Conservation (phyloP, 2,888 invertebrate species). For the Cryptocheilus praepositus region DNA sequence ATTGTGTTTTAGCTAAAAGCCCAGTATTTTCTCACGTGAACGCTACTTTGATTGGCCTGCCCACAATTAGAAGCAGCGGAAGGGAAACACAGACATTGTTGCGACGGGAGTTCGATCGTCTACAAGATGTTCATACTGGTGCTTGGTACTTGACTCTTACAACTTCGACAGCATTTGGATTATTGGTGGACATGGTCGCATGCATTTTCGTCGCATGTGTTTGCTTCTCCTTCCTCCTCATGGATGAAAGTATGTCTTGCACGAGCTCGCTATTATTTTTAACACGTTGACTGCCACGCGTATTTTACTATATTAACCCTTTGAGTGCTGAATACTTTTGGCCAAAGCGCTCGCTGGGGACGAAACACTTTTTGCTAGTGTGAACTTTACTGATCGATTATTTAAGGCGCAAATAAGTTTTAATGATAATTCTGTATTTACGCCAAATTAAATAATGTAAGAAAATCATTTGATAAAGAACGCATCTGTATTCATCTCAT, state of each 20-base stretch:
- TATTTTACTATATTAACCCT: too few species aligned
- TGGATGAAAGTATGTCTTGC: slow-evolving; percentile 76
- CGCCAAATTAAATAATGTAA: too few species aligned
- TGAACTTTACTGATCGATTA: too few species aligned
- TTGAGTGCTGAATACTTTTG: too few species aligned
- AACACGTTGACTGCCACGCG: too few species aligned
- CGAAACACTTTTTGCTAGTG: too few species aligned
- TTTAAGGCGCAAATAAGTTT: too few species aligned
- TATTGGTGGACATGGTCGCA: slow-evolving; percentile 85
- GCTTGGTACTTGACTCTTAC: slow-evolving; percentile 82
- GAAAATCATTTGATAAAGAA: too few species aligned
- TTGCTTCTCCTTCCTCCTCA: slow-evolving; percentile 80
- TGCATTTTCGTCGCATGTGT: slow-evolving; percentile 81
- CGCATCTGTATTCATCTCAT: too few species aligned
- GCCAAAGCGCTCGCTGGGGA: too few species aligned
- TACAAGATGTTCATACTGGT: slow-evolving; percentile 83
- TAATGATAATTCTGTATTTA: too few species aligned
- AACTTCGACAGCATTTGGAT: slow-evolving; percentile 82
- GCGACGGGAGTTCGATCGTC: slow-evolving; percentile 83
- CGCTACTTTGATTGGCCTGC: slow-evolving; percentile 88
- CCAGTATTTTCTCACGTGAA: slow-evolving; percentile 95
- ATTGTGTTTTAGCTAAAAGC: slow-evolving; percentile 78
- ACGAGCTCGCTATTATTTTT: background rate
- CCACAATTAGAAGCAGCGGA: slow-evolving; percentile 89
- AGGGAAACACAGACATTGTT: slow-evolving; percentile 81